These are phyloP conservation scores for Petrocephalus sullivani DNA, from an alignment of 2,797 vertebrate genomes.

Conservation along the genomic window DNA sequence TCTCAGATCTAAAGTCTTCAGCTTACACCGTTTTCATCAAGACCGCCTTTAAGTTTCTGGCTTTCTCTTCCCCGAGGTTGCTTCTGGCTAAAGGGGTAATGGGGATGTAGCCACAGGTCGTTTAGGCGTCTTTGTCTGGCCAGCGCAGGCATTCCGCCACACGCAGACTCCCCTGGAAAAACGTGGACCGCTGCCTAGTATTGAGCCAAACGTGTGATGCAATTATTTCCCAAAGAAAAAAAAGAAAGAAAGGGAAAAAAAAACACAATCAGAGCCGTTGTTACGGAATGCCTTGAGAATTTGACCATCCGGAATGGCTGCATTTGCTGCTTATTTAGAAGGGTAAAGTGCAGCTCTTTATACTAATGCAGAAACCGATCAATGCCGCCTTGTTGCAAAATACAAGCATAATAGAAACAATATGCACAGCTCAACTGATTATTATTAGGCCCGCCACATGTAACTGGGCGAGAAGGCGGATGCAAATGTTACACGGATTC, in stretches of 20 bases:
- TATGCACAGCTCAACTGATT: not conserved
- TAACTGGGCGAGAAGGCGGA: not conserved
- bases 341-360: constrained; percentile 4
- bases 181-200: constrained; percentile 8
- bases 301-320: not conserved
- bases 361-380: not conserved
- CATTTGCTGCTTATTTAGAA: constrained; percentile 8
- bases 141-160: not conserved
- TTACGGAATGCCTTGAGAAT: constrained; percentile 13
- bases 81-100: constrained; percentile 1
- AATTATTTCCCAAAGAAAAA: constrained; percentile 12
- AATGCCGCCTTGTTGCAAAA: constrained; percentile 1
- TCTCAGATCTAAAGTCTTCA: not conserved
- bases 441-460: not conserved
- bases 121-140: not conserved
- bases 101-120: not conserved
- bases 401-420: constrained; percentile 1
- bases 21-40: not conserved
- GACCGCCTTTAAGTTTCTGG: not conserved
- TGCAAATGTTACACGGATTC: constrained; percentile 1
- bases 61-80: not conserved
- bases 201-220: constrained; percentile 11
- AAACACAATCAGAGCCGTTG: constrained; percentile 6
- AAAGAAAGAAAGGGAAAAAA: not conserved
- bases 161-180: not conserved